phyloP scores from a whole-genome alignment of 2,888 invertebrate species.

The Crocallis elinguaria region DNA sequence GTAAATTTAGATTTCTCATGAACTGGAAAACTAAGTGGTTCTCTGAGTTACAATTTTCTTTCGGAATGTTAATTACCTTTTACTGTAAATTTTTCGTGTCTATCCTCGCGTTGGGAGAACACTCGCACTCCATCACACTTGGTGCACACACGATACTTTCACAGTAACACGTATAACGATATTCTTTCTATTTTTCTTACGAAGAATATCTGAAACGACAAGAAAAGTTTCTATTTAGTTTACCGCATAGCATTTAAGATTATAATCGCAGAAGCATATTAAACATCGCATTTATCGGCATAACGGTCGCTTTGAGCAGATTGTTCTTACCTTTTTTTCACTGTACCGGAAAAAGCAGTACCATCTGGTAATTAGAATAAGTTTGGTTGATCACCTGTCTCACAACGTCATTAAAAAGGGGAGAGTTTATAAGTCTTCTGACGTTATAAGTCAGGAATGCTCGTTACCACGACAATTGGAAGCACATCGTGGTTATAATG shows the following conservation, averaged over 20 bases:
- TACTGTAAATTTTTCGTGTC: constrained; percentile 51
- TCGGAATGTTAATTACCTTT: constrained; percentile 56
- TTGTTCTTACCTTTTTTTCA: constrained; percentile 4
- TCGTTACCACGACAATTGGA: too few relatives aligned
- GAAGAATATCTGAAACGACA: constrained; percentile 69
- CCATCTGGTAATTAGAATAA: too few relatives aligned
- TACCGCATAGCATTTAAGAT: neutral
- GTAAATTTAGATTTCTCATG: neutral
- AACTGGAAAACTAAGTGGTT: too few relatives aligned
- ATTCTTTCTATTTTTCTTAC: constrained; percentile 45
- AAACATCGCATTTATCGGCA: neutral
- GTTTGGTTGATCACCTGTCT: too few relatives aligned
- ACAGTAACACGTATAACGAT: constrained; percentile 43
- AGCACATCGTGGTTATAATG: too few relatives aligned
- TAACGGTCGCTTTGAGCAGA: constrained; percentile 16
- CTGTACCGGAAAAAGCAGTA: too few relatives aligned
- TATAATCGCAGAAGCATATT: constrained; percentile 15
- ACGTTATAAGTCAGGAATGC: too few relatives aligned
- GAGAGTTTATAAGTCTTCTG: too few relatives aligned
- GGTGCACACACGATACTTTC: constrained; percentile 37
- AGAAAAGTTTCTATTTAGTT: constrained; percentile 56
- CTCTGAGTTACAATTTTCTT: too few relatives aligned
- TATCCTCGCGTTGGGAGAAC: constrained; percentile 54
- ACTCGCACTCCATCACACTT: constrained; percentile 64
- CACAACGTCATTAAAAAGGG: too few relatives aligned